These are phyloP conservation scores for Apantesis nais DNA, from an alignment of 2,888 invertebrate species.

Conservation along the genomic window DNA sequence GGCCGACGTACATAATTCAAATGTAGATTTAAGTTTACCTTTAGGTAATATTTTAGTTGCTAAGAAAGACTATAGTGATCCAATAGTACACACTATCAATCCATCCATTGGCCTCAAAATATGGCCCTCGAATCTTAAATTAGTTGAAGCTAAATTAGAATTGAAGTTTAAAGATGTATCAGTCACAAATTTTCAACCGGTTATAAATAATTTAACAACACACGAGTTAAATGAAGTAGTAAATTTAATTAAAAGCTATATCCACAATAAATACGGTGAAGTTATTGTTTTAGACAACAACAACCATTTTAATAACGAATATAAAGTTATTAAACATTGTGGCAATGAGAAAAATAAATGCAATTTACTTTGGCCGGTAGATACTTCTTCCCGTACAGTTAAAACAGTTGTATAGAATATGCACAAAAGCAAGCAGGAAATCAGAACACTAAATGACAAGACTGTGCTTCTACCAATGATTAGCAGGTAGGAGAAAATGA, in stretches of 20 bases:
- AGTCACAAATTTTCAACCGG: conserved; percentile 44
- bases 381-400: background rate
- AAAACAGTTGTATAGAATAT: background rate
- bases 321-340: conserved; percentile 26
- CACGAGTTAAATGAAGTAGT: conserved; percentile 29
- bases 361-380: conserved; percentile 42
- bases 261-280: conserved; percentile 37
- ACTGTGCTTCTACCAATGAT: background rate
- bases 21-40: conserved; percentile 7
- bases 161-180: conserved; percentile 33
- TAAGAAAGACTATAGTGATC: background rate
- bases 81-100: background rate
- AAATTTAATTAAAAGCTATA: conserved; percentile 29
- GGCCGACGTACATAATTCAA: conserved; percentile 1
- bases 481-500: background rate
- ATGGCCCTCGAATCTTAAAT: conserved; percentile 41
- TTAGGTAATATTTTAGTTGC: conserved; percentile 12
- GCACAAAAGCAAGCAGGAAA: background rate
- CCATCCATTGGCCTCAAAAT: conserved; percentile 33
- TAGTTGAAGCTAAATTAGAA: conserved; percentile 40
- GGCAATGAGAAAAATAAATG: conserved; percentile 12
- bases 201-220: conserved; percentile 27
- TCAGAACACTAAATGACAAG: background rate
- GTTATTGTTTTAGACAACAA: conserved; percentile 33
- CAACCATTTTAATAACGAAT: conserved; percentile 27